Percentiles rank a stretch among this genome's conserved stretches.
Evolutionary conservation across 2,888 invertebrate species (phyloP).

Genomic region (Invenusta paracnida): DNA sequence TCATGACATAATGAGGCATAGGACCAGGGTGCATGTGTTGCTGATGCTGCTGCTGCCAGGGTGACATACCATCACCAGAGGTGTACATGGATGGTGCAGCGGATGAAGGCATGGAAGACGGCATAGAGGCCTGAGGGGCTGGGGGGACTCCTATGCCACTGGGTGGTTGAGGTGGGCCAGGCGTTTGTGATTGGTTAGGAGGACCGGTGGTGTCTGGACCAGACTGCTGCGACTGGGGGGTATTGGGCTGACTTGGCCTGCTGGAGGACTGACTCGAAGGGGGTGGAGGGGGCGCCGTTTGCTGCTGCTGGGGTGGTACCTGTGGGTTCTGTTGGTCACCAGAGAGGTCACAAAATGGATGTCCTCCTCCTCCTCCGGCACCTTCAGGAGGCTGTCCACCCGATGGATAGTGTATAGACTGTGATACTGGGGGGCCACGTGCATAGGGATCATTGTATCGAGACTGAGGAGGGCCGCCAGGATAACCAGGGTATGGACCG

Average conservation of each 20-base stretch:
- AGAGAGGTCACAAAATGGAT: neutral
- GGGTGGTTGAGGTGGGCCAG: too few species aligned
- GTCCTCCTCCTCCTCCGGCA: neutral
- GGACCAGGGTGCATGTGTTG: neutral
- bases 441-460: slow-evolving; percentile 6
- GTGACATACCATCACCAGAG: neutral
- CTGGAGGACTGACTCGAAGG: neutral
- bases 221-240: neutral
- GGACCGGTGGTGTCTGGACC: neutral
- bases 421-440: neutral
- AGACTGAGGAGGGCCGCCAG: neutral
- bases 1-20: neutral
- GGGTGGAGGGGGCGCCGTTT: neutral
- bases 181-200: too few species aligned
- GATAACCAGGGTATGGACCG: slow-evolving; percentile 1
- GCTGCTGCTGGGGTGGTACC: neutral
- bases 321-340: neutral
- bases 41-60: neutral
- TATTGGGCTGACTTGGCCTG: neutral
- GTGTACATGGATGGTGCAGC: neutral
- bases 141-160: too few species aligned
- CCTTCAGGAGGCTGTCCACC: neutral
- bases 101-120: neutral
- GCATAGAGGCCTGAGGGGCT: neutral
- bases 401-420: neutral